A percentile compares a stretch with the other conserved stretches of the same genome.
phyloP scores from a whole-genome alignment of 2,888 invertebrate genomes.

The Scaptomyza tumidula region DNA sequence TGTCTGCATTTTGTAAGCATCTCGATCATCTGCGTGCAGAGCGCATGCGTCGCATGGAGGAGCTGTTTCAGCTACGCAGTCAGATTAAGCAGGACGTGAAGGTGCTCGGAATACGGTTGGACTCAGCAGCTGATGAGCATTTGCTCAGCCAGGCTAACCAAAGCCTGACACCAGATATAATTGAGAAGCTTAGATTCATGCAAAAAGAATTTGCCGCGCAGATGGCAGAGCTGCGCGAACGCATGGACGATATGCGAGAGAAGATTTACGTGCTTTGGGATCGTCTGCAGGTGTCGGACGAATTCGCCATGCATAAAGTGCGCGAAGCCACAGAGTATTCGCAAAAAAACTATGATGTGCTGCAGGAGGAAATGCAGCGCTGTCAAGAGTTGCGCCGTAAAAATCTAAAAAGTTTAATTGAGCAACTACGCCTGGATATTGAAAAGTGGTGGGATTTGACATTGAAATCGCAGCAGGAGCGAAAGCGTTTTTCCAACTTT shows the following conservation, averaged over 20 bases:
- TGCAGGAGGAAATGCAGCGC: slow-evolving; percentile 88
- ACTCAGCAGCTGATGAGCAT: slow-evolving; percentile 76
- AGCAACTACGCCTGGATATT: slow-evolving; percentile 89
- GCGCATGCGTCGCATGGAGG: slow-evolving; percentile 85
- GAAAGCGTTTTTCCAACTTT: slow-evolving; percentile 88
- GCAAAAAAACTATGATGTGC: slow-evolving; percentile 65
- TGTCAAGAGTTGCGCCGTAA: slow-evolving; percentile 91
- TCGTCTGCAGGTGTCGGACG: slow-evolving; percentile 88
- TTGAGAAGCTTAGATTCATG: slow-evolving; percentile 87
- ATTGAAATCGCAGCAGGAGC: slow-evolving; percentile 88
- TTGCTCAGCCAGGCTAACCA: slow-evolving; percentile 85
- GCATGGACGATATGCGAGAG: slow-evolving; percentile 87
- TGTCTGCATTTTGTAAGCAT: slow-evolving; percentile 86
- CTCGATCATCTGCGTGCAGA: slow-evolving; percentile 87
- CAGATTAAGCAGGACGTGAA: slow-evolving; percentile 83
- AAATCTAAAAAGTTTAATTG: slow-evolving; percentile 88
- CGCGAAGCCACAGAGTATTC: slow-evolving; percentile 61
- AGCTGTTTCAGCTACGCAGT: slow-evolving; percentile 81
- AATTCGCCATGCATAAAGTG: slow-evolving; percentile 88
- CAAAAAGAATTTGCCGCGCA: slow-evolving; percentile 86
- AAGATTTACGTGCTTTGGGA: slow-evolving; percentile 90
- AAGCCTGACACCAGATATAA: slow-evolving; percentile 87
- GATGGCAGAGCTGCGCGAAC: slow-evolving; percentile 86
- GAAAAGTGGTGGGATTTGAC: slow-evolving; percentile 83
- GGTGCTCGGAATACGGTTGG: slow-evolving; percentile 80